A percentile compares a stretch with the other conserved stretches of the same genome.
These are phyloP conservation scores for Eilema griseolum DNA, from an alignment of 2,888 invertebrate genomes.

Conservation along the genomic window DNA sequence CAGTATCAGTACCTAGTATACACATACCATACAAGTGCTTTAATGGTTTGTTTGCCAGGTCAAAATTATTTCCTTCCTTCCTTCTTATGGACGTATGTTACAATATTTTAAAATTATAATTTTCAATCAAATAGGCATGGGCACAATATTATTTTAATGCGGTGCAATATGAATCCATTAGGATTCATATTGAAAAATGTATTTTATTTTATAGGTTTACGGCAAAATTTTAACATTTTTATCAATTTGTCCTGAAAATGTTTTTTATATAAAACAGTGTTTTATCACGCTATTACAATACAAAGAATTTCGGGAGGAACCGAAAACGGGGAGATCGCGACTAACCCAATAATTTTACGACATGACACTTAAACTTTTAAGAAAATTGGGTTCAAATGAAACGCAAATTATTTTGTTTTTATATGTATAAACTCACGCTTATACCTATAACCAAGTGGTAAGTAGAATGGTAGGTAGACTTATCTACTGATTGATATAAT, in stretches of 20 bases:
- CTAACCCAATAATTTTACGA: not conserved
- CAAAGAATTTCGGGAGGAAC: too few relatives aligned
- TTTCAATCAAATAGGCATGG: not conserved
- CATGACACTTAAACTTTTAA: not conserved
- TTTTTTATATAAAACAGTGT: too few relatives aligned
- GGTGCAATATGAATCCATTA: too few relatives aligned
- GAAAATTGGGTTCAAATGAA: not conserved
- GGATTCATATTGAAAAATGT: not conserved
- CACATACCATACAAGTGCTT: not conserved
- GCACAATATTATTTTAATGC: not conserved
- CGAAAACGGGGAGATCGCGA: too few relatives aligned
- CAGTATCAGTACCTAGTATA: conserved; percentile 1
- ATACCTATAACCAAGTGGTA: not conserved
- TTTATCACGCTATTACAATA: too few relatives aligned
- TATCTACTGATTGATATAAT: too few relatives aligned
- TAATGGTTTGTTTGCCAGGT: conserved; percentile 8
- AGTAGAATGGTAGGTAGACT: not conserved
- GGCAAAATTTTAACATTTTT: too few relatives aligned
- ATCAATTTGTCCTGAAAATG: too few relatives aligned
- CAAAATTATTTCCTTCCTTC: conserved; percentile 20
- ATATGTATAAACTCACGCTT: not conserved
- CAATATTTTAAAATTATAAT: not conserved
- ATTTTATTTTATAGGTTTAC: too few relatives aligned
- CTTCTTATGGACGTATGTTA: conserved; percentile 1
- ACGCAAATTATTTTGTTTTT: not conserved